Evolutionary conservation across 1,140 invertebrate genomes (phyloP), one percentile per base, ranked within the genome.

Genomic region (Aphelinus atriplicis): DNA sequence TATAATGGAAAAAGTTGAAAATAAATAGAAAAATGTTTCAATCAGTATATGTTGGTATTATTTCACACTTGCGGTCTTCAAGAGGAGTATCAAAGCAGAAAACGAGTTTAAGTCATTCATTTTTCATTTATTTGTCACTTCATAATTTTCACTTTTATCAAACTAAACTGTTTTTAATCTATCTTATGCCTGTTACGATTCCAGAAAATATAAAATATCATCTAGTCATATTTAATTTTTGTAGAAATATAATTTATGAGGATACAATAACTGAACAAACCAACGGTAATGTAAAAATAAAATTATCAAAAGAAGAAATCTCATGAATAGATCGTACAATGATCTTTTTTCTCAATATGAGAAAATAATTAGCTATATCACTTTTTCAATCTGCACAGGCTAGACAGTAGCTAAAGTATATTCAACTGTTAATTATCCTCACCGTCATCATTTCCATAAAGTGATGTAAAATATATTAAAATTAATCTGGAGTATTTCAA

Each of bases 1-100:
- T 88, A 87, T 88, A 85, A 86, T 78, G 73, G 79, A 80, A 79
- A 81, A 71, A 79, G 58, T 63, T 57, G 78, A 79, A 78, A 83
- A 84, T 81, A 84, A 82, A 84, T 81, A 82, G 80, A 78, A 80
- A 80, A 71, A 58, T 57, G 71, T 72, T 76, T 71, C 75, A 71
- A 72, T 71, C 68, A 47, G 46, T 58, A 76, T 3, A 76, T 58
- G 2, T 63, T 43, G 45, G 53, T 69, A 55, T 67, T 69, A 57
- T 69, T 75, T 68, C 2, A 67, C 48, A 53, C 50, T 7, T 50
- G 46, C 63, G 1, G n/a, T 63, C 26, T 42, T 42, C 3, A 2
- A 3, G 4, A 45, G 43, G 60, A 82, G 80, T 76, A 61, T 66
- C 61, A 79, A 78, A 79, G 81, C 81, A 80, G 81, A 82, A 69